Evolutionary conservation across 2,797 vertebrate genomes (phyloP).

Genomic region (Australoheros facetus): DNA sequence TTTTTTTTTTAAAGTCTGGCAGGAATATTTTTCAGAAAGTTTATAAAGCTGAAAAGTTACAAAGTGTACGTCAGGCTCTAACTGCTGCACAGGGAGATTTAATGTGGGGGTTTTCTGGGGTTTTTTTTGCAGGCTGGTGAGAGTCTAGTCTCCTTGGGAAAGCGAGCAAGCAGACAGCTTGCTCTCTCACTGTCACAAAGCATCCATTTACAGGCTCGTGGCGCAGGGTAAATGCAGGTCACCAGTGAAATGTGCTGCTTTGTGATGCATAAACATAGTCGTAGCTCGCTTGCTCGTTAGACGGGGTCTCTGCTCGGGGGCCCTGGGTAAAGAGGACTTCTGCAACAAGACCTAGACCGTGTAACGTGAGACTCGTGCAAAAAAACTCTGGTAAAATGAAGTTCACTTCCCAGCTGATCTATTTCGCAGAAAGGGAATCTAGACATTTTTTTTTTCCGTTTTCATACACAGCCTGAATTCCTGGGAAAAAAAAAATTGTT

Average conservation of each 20-base stretch:
- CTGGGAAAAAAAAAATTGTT: background rate
- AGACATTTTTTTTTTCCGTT: background rate
- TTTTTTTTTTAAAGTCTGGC: background rate
- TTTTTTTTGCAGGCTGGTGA: conserved; percentile 26
- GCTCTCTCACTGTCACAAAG: conserved; percentile 66
- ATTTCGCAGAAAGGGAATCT: background rate
- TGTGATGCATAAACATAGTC: conserved; percentile 59
- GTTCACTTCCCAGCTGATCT: background rate
- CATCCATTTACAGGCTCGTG: conserved; percentile 58
- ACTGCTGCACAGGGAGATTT: background rate
- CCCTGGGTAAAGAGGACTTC: conserved; percentile 6
- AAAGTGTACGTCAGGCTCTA: background rate
- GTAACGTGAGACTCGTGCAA: background rate
- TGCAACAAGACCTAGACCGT: background rate
- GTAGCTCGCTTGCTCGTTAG: conserved; percentile 39
- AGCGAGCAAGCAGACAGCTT: conserved; percentile 29
- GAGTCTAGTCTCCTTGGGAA: conserved; percentile 28
- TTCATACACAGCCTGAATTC: background rate
- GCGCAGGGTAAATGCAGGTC: conserved; percentile 65
- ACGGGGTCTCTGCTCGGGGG: conserved; percentile 19
- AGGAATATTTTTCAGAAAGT: background rate
- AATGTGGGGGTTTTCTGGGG: background rate
- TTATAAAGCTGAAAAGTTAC: background rate
- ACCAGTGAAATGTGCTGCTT: conserved; percentile 63
- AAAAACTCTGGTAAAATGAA: background rate